A percentile compares a stretch with the other conserved stretches of the same genome.
Conservation (phyloP, 2,797 vertebrate genomes). For the Etheostoma nigrum region DNA sequence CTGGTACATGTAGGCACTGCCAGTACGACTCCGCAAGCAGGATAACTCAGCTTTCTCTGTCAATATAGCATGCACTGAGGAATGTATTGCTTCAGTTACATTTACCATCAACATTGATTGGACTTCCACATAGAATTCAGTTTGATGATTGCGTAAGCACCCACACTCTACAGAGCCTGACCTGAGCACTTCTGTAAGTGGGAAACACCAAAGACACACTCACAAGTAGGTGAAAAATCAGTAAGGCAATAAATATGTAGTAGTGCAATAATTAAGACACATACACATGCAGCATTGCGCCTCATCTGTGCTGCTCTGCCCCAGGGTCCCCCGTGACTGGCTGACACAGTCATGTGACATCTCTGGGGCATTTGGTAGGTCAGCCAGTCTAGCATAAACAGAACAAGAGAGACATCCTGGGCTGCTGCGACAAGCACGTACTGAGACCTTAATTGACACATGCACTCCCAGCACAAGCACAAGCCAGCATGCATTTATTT, state of each 20-base stretch:
- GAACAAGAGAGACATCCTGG: conserved; percentile 53
- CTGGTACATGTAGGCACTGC: no score
- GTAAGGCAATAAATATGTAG: conserved; percentile 9
- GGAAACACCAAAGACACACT: conserved; percentile 6
- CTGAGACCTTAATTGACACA: conserved; percentile 15
- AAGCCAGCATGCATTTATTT: conserved; percentile 31
- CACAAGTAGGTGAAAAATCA: conserved; percentile 4
- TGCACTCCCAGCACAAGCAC: conserved; percentile 13
- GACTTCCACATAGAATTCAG: neutral
- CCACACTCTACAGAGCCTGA: conserved; percentile 2
- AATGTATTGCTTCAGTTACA: no score
- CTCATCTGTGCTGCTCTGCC: conserved; percentile 57
- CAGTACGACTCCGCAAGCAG: no score
- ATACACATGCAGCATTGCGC: conserved; percentile 33
- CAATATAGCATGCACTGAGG: no score
- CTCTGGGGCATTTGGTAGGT: conserved; percentile 60
- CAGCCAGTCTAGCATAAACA: conserved; percentile 66
- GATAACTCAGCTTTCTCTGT: no score
- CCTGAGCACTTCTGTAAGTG: neutral
- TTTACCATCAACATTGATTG: no score
- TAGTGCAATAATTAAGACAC: conserved; percentile 52
- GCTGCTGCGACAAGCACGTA: neutral
- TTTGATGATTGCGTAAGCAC: neutral
- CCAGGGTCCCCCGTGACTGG: conserved; percentile 47
- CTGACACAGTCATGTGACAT: conserved; percentile 62